phyloP scores from a whole-genome alignment of 2,113 vertebrate species.

The Lepus europaeus region DNA sequence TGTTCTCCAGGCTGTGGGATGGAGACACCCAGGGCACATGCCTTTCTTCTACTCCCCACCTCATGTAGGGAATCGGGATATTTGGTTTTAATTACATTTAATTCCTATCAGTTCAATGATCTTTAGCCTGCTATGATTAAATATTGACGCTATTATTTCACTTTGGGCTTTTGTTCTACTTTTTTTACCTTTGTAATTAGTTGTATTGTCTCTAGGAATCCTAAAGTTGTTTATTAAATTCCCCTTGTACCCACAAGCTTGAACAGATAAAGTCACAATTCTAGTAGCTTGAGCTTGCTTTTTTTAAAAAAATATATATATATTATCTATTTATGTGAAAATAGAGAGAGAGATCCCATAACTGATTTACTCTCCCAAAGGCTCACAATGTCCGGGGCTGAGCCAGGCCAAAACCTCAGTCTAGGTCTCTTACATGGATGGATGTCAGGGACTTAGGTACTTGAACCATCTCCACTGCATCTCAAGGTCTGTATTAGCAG shows the following conservation, averaged over 20 bases:
- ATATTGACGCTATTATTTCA: constrained; percentile 79
- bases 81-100: constrained; percentile 85
- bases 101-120: constrained; percentile 76
- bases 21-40: background rate
- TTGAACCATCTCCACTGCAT: no score
- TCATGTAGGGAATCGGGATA: constrained; percentile 32
- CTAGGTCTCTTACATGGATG: no score
- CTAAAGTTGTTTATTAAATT: constrained; percentile 4
- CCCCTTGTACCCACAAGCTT: background rate
- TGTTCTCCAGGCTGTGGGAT: fast-evolving
- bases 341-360: no score
- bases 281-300: background rate
- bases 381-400: no score
- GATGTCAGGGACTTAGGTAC: no score
- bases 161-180: constrained; percentile 54
- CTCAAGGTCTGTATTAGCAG: no score
- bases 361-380: no score
- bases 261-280: constrained; percentile 63
- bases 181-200: background rate
- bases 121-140: constrained; percentile 79
- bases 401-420: no score
- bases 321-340: no score
- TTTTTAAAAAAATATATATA: no score
- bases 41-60: background rate
- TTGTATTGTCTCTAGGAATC: background rate